These are phyloP conservation scores for Monoplex corrugatus DNA, from an alignment of 2,888 invertebrate genomes.

Conservation along the genomic window DNA sequence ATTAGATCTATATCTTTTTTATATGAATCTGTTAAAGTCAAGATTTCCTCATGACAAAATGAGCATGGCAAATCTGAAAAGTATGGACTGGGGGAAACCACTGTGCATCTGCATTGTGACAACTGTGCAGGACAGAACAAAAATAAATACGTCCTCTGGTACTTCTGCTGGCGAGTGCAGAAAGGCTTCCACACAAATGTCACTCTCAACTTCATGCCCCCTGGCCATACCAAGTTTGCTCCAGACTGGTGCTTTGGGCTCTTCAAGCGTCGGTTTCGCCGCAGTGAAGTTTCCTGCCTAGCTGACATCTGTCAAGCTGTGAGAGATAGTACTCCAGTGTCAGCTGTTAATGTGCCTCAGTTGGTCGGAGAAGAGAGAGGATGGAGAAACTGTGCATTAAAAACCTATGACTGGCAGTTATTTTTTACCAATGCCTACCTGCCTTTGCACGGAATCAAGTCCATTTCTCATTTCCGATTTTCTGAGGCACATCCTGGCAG, in stretches of 20 bases:
- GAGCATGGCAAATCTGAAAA: too few relatives aligned
- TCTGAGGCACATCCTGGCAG: neutral
- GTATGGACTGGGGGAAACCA: conserved; percentile 48
- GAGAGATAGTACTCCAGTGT: conserved; percentile 47
- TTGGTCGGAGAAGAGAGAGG: conserved; percentile 50
- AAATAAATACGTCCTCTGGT: conserved; percentile 50
- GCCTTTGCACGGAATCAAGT: neutral
- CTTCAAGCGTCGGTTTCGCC: conserved; percentile 49
- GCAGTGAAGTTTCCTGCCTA: conserved; percentile 49
- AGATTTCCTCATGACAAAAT: too few relatives aligned
- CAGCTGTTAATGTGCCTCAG: conserved; percentile 54
- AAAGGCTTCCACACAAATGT: conserved; percentile 36
- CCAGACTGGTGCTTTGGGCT: conserved; percentile 60
- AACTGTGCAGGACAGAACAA: conserved; percentile 55
- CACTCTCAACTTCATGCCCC: conserved; percentile 49
- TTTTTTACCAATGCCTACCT: neutral
- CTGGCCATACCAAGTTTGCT: conserved; percentile 58
- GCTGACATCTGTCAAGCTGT: conserved; percentile 49
- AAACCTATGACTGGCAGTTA: conserved; percentile 51
- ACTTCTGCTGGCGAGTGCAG: conserved; percentile 50
- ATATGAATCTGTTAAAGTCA: too few relatives aligned
- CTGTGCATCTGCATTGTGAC: conserved; percentile 38
- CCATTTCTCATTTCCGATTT: conserved; percentile 49
- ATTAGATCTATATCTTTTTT: too few relatives aligned
- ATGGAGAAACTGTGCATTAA: conserved; percentile 47